A percentile compares a stretch with the other conserved stretches of the same genome.
Evolutionary conservation across 2,113 vertebrate species (phyloP).

Genomic region (Oxygymnocypris stewartii): DNA sequence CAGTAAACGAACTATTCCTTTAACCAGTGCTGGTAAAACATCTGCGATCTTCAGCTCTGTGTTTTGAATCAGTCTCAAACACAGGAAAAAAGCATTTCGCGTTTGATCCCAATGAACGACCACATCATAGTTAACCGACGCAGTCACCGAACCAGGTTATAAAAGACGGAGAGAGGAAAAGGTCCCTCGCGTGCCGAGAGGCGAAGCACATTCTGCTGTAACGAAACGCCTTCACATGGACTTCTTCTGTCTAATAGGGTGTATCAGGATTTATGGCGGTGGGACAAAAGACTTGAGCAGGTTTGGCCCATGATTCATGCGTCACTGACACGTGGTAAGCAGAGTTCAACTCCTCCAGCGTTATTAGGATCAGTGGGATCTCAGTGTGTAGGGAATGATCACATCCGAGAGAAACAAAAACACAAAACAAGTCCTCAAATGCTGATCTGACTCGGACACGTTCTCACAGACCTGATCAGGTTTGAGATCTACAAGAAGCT

Average conservation of each 20-base stretch:
- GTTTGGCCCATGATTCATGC: constrained; percentile 59
- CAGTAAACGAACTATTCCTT: background rate
- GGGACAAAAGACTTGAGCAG: constrained; percentile 58
- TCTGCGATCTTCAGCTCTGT: background rate
- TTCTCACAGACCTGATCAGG: too few relatives aligned
- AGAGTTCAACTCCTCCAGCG: constrained; percentile 47
- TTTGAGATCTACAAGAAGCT: background rate
- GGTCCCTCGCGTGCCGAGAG: constrained; percentile 56
- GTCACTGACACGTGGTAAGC: constrained; percentile 59
- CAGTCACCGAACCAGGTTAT: background rate
- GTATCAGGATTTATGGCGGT: constrained; percentile 70
- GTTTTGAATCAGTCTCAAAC: constrained; percentile 15
- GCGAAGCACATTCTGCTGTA: constrained; percentile 58
- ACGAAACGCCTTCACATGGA: constrained; percentile 63
- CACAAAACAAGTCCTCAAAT: background rate
- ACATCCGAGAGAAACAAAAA: constrained; percentile 47
- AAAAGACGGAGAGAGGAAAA: background rate
- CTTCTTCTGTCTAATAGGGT: constrained; percentile 63
- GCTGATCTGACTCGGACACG: background rate
- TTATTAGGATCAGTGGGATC: constrained; percentile 50
- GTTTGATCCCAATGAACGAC: background rate
- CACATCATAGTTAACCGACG: background rate
- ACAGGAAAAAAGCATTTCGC: background rate
- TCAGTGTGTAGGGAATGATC: constrained; percentile 44
- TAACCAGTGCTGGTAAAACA: background rate